A percentile compares a stretch with the other conserved stretches of the same genome.
Conservation (phyloP, 1,140 invertebrate species). For the Philotrypesis tridentata region DNA sequence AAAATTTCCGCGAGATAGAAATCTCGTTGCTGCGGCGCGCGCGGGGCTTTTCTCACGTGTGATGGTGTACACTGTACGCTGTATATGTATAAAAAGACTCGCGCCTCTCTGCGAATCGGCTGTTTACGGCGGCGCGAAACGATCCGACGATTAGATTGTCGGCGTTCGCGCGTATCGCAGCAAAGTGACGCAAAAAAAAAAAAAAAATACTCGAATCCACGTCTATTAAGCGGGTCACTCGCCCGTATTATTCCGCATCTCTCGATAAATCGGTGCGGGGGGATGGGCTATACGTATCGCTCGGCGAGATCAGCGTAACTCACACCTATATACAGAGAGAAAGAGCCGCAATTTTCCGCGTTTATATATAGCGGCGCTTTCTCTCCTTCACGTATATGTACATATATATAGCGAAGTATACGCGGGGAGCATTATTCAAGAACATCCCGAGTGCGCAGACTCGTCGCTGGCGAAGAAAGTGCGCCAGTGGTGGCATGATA, state of each 20-base stretch:
- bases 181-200: background rate
- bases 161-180: no score
- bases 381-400: background rate
- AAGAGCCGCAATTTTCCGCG: conserved; percentile 30
- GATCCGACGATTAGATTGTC: no score
- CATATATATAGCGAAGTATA: no score
- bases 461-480: background rate
- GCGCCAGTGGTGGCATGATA: conserved; percentile 65
- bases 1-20: background rate
- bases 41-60: no score
- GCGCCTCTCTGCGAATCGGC: no score
- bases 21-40: no score
- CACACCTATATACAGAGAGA: no score
- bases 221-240: background rate
- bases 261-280: background rate
- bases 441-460: background rate
- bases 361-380: no score
- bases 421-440: conserved; percentile 13
- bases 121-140: background rate
- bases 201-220: no score
- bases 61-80: no score
- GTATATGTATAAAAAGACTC: no score
- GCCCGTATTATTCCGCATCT: no score
- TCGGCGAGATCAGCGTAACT: conserved; percentile 43
- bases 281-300: background rate